Evolutionary conservation across 2,888 invertebrate species (phyloP).

Genomic region (Drosophila pegasa): DNA sequence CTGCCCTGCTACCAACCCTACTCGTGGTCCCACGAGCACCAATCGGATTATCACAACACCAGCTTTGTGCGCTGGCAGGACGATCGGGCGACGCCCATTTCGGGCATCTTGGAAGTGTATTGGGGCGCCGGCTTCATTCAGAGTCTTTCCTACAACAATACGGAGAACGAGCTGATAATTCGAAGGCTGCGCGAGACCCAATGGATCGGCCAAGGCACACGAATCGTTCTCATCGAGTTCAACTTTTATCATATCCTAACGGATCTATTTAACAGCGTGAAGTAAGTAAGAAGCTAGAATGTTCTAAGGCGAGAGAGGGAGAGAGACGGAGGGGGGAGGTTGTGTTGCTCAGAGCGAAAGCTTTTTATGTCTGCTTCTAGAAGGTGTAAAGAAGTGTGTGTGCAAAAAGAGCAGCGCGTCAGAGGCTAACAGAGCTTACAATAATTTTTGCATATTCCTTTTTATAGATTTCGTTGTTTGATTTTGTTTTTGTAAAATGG

Average conservation of each 20-base stretch:
- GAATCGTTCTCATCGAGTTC: constrained; percentile 29
- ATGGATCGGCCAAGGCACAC: constrained; percentile 36
- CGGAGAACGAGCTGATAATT: constrained; percentile 1
- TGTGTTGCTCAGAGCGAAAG: no score
- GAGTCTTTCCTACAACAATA: constrained; percentile 11
- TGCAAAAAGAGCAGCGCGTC: no score
- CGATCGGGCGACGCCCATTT: not conserved
- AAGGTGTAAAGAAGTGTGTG: no score
- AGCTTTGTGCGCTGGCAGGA: no score
- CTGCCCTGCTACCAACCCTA: constrained; percentile 27
- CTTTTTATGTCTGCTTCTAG: no score
- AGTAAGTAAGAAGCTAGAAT: constrained; percentile 20
- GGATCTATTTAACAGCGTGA: constrained; percentile 17
- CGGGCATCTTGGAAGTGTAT: constrained; percentile 19
- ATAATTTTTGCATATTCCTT: no score
- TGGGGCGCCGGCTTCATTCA: constrained; percentile 32
- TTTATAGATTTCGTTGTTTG: no score
- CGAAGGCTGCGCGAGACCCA: not conserved
- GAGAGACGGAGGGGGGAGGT: not conserved
- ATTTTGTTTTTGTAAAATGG: no score
- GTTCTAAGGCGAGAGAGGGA: not conserved
- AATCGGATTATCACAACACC: no score
- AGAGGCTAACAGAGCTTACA: no score
- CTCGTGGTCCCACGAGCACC: not conserved
- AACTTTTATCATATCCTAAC: constrained; percentile 39